These are phyloP conservation scores for Enteromius fasciolatus DNA, from an alignment of 2,797 vertebrate species.

Conservation along the genomic window DNA sequence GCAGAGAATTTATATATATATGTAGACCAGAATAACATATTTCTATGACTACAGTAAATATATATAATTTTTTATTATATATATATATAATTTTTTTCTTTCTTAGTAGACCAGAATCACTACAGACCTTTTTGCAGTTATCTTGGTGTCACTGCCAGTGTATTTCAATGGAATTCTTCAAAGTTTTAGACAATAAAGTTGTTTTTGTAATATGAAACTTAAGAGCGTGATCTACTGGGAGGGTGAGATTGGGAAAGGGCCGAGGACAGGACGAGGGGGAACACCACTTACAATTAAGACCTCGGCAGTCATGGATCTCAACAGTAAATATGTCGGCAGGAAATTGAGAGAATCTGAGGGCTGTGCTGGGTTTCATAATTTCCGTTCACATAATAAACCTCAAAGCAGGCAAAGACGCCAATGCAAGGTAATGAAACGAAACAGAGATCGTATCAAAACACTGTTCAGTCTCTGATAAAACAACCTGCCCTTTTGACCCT, in stretches of 20 bases:
- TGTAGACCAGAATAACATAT: slow-evolving; percentile 41
- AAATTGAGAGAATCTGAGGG: slow-evolving; percentile 33
- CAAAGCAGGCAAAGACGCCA: not conserved
- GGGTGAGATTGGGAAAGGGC: not conserved
- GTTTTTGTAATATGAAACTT: not conserved
- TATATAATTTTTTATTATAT: no score
- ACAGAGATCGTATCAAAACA: not conserved
- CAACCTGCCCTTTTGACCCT: slow-evolving; percentile 9
- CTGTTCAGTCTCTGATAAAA: not conserved
- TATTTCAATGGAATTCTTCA: not conserved
- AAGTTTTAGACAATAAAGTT: not conserved
- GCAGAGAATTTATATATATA: slow-evolving; percentile 5
- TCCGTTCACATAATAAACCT: slow-evolving; percentile 31
- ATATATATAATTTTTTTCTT: no score
- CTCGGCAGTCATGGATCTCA: not conserved
- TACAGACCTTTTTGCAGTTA: not conserved
- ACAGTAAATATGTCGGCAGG: slow-evolving; percentile 22
- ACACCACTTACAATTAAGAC: slow-evolving; percentile 10
- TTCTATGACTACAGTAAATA: no score
- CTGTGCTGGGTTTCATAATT: slow-evolving; percentile 17
- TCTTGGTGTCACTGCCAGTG: not conserved
- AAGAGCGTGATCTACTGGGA: not conserved
- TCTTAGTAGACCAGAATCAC: slow-evolving; percentile 14
- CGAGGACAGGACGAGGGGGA: not conserved
- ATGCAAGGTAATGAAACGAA: slow-evolving; percentile 7